Evolutionary conservation across 2,888 invertebrate genomes (phyloP).

Genomic region (Venusia cambrica): DNA sequence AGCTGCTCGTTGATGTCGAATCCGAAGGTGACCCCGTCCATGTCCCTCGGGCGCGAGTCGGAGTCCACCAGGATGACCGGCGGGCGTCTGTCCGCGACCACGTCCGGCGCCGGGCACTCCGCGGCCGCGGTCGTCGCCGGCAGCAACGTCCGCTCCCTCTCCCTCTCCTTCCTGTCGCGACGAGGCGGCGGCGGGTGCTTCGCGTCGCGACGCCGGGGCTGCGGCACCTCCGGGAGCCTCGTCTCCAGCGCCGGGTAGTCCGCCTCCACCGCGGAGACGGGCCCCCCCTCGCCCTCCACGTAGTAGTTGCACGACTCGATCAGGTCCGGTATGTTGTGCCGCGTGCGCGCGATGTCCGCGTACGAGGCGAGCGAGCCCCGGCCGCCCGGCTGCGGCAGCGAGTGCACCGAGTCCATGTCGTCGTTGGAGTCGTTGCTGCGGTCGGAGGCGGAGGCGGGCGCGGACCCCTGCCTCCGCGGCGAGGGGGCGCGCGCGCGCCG

Average conservation of each 20-base stretch:
- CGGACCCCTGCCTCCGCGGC: slow-evolving; percentile 82
- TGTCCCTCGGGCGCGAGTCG: slow-evolving; percentile 67
- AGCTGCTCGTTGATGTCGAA: slow-evolving; percentile 89
- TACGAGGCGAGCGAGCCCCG: slow-evolving; percentile 84
- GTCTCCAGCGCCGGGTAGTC: slow-evolving; percentile 37
- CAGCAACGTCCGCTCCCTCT: slow-evolving; percentile 17
- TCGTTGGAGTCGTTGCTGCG: slow-evolving; percentile 90
- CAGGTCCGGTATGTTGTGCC: slow-evolving; percentile 74
- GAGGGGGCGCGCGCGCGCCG: slow-evolving; percentile 43
- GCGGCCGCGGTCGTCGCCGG: slow-evolving; percentile 52
- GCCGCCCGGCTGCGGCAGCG: slow-evolving; percentile 82
- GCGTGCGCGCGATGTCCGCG: slow-evolving; percentile 88
- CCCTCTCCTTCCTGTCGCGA: slow-evolving; percentile 22
- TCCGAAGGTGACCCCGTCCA: slow-evolving; percentile 89
- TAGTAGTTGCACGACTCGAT: slow-evolving; percentile 78
- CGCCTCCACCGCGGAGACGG: slow-evolving; percentile 25
- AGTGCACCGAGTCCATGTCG: slow-evolving; percentile 92
- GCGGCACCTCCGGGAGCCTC: slow-evolving; percentile 22
- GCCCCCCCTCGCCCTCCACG: slow-evolving; percentile 38
- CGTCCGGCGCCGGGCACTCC: slow-evolving; percentile 61
- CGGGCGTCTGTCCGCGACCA: slow-evolving; percentile 79
- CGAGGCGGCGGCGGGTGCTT: slow-evolving; percentile 32
- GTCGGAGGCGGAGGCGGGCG: slow-evolving; percentile 91
- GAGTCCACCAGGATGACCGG: slow-evolving; percentile 88
- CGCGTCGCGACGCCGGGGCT: slow-evolving; percentile 28